Conservation (phyloP, 1,140 invertebrate genomes). For the Papilio dardanus region DNA sequence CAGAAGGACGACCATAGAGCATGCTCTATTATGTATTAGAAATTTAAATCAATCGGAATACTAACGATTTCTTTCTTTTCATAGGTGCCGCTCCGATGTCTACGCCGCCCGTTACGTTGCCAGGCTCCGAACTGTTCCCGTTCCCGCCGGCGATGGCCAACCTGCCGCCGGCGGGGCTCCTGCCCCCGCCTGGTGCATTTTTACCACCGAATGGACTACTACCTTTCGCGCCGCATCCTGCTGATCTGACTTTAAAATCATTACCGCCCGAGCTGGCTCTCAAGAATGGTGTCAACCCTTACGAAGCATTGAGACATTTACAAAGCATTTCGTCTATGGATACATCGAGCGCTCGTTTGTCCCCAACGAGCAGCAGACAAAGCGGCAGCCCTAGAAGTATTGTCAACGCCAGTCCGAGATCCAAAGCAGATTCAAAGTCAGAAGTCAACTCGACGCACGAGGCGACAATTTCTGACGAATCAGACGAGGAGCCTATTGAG, state of each 20-base stretch:
- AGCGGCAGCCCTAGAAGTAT: slow-evolving; percentile 80
- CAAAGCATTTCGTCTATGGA: slow-evolving; percentile 78
- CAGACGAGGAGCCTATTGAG: slow-evolving; percentile 87
- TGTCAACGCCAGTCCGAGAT: slow-evolving; percentile 76
- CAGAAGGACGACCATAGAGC: slow-evolving; percentile 55
- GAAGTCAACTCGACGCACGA: slow-evolving; percentile 85
- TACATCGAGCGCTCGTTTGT: slow-evolving; percentile 77
- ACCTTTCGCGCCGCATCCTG: slow-evolving; percentile 76
- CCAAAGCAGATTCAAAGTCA: slow-evolving; percentile 81
- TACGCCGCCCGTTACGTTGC: slow-evolving; percentile 78
- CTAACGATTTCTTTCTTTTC: slow-evolving; percentile 62
- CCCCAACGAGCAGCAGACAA: slow-evolving; percentile 82
- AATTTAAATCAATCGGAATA: slow-evolving; percentile 47
- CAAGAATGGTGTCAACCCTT: slow-evolving; percentile 72
- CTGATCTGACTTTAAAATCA: slow-evolving; percentile 72
- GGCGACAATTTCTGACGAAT: slow-evolving; percentile 84
- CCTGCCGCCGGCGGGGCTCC: slow-evolving; percentile 78
- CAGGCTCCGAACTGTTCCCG: slow-evolving; percentile 78
- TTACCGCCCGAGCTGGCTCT: slow-evolving; percentile 70
- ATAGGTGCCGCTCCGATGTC: slow-evolving; percentile 76
- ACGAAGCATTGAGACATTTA: slow-evolving; percentile 74
- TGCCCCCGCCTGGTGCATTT: slow-evolving; percentile 80
- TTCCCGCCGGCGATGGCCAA: slow-evolving; percentile 78
- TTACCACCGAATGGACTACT: slow-evolving; percentile 74
- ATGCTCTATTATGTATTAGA: slow-evolving; percentile 37